Conservation (phyloP, 1,140 invertebrate genomes). For the Mesaphorura yosii region DNA sequence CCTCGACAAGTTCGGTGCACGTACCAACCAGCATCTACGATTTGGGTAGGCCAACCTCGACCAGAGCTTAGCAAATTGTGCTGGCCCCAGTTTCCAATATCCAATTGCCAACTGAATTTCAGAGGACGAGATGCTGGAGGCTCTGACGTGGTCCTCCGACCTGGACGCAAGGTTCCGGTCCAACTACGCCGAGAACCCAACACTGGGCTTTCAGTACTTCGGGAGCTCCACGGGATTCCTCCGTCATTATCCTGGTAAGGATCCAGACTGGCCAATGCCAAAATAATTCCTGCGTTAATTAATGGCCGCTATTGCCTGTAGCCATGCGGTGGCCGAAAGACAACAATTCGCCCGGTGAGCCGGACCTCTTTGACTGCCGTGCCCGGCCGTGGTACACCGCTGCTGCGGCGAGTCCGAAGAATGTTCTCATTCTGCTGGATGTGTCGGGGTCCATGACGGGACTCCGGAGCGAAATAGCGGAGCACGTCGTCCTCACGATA, state of each 20-base stretch:
- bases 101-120: slow-evolving; percentile 31
- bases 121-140: slow-evolving; percentile 51
- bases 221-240: slow-evolving; percentile 81
- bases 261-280: too few relatives aligned
- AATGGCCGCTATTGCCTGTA: neutral
- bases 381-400: slow-evolving; percentile 91
- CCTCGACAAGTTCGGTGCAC: slow-evolving; percentile 72
- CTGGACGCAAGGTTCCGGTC: slow-evolving; percentile 71
- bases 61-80: slow-evolving; percentile 35
- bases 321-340: slow-evolving; percentile 39
- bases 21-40: slow-evolving; percentile 90
- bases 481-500: slow-evolving; percentile 75
- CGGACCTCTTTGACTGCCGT: slow-evolving; percentile 75
- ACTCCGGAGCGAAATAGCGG: slow-evolving; percentile 79
- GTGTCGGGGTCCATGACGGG: slow-evolving; percentile 96
- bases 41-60: slow-evolving; percentile 48
- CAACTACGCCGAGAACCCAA: slow-evolving; percentile 75
- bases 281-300: too few relatives aligned
- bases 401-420: slow-evolving; percentile 93
- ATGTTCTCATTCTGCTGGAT: slow-evolving; percentile 90
- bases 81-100: slow-evolving; percentile 4
- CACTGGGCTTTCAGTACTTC: slow-evolving; percentile 91
- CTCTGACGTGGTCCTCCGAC: slow-evolving; percentile 73
- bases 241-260: slow-evolving; percentile 74
- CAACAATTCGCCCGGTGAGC: slow-evolving; percentile 29